A percentile compares a stretch with the other conserved stretches of the same genome.
phyloP scores from a whole-genome alignment of 2,888 invertebrate species.

The Tipula vernalis region DNA sequence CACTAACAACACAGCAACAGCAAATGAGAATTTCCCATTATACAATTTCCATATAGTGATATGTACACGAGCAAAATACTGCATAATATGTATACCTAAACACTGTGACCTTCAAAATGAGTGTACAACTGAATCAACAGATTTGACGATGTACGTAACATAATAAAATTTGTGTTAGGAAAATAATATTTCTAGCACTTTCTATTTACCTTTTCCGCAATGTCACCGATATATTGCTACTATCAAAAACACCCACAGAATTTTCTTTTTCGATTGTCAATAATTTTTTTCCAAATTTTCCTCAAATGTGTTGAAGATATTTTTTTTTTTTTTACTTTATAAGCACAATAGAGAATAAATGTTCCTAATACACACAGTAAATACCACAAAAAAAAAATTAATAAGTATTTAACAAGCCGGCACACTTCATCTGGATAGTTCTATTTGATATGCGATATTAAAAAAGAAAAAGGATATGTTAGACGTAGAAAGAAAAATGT shows the following conservation, averaged over 20 bases:
- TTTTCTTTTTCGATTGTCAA: not conserved
- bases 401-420: not conserved
- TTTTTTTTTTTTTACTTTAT: not conserved
- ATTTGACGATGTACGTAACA: not conserved
- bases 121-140: not conserved
- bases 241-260: not conserved
- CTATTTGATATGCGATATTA: not conserved
- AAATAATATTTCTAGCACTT: not conserved
- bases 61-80: not conserved
- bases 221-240: not conserved
- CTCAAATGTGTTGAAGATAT: not conserved
- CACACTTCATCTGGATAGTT: not conserved
- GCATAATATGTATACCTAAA: not conserved
- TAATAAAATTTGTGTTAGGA: not conserved
- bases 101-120: not conserved
- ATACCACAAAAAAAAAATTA: not conserved
- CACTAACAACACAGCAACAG: not conserved
- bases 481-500: not conserved
- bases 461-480: not conserved
- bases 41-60: not conserved
- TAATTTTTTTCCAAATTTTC: not conserved
- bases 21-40: not conserved
- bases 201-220: not conserved
- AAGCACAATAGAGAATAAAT: not conserved
- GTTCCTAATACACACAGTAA: not conserved